These are phyloP conservation scores for Achlya flavicornis DNA, from an alignment of 2,888 invertebrate genomes.

Conservation along the genomic window DNA sequence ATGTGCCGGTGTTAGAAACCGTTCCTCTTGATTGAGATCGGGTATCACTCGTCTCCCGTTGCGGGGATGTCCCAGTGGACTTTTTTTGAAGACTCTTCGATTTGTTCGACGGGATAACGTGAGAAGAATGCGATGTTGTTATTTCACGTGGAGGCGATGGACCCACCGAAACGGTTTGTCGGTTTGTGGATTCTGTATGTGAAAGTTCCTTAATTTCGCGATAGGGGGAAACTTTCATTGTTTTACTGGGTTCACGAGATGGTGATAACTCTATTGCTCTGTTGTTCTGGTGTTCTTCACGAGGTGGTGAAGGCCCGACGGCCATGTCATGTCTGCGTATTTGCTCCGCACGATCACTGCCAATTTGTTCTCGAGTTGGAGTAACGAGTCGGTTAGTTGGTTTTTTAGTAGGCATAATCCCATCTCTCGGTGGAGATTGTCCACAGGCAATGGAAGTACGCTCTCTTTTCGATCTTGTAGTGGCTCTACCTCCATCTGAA, in stretches of 20 bases:
- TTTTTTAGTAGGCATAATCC: slow-evolving; percentile 34
- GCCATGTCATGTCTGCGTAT: slow-evolving; percentile 60
- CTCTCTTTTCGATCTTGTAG: slow-evolving; percentile 60
- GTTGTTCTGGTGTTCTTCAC: slow-evolving; percentile 43
- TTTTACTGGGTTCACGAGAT: slow-evolving; percentile 35
- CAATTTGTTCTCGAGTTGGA: slow-evolving; percentile 72
- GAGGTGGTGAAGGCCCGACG: slow-evolving; percentile 74
- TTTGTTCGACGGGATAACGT: slow-evolving; percentile 51
- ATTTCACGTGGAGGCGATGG: slow-evolving; percentile 67
- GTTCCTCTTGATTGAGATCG: slow-evolving; percentile 51
- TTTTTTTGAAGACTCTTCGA: slow-evolving; percentile 59
- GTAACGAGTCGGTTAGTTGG: slow-evolving; percentile 60
- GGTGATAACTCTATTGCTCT: slow-evolving; percentile 39
- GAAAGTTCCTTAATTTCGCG: slow-evolving; percentile 31
- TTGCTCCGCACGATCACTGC: slow-evolving; percentile 30
- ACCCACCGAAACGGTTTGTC: slow-evolving; percentile 67
- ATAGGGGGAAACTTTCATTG: slow-evolving; percentile 46
- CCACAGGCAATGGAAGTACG: slow-evolving; percentile 85
- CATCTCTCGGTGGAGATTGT: slow-evolving; percentile 84
- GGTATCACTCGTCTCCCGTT: slow-evolving; percentile 48
- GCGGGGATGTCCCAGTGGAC: slow-evolving; percentile 81
- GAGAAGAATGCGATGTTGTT: slow-evolving; percentile 24
- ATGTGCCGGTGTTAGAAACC: slow-evolving; percentile 89
- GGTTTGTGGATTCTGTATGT: slow-evolving; percentile 35
- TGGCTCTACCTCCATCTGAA: slow-evolving; percentile 46